Base-by-base conservation (phyloP, 2,113 vertebrate species). In the Lepus americanus region DNA sequence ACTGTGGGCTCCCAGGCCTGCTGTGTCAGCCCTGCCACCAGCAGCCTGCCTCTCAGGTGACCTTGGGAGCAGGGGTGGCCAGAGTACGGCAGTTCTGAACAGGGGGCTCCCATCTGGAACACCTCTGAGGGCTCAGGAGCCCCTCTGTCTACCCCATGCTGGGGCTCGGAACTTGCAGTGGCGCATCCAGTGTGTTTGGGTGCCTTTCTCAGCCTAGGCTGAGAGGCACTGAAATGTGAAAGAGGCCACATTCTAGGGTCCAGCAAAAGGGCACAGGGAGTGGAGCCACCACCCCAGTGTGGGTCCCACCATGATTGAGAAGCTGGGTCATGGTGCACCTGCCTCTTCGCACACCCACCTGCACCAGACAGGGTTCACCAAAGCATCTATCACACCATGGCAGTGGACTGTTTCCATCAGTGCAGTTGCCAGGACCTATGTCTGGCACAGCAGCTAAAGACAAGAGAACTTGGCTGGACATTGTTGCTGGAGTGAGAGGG, bases 171-270 rank as follows among this genome's bases (percentile, higher is more conserved):
- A 7, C 9, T 63, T 6, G 3, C 0, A 5, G 20, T 1, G 3
- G 27, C 13, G 3, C 11, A 0, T 14, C 6, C 9, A 55, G 5
- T 3, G 1, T 33, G 64, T 3, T 6, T 7, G 29, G 31, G 36
- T 16, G 44, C n/a, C 44, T 44, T n/a, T 76, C 27, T 73, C 10
- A 27, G 10, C 55, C 84, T 80, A 29, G 51, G 55, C 39, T 29
- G 16, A 31, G n/a, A 12, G 20, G 27, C 84, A 64, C 44, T n/a
- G 29, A 70, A 29, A 4, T 8, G 23, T 39, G 23, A 25, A 64
- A 78, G 76, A 55, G 78, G 49, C 39, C 67, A 13, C 12, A 25
- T 25, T 27, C 63, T 27, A 69, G 69, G 69, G 12, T 9, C 36
- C 64, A 67, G 23, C 10, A 6, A 74, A 74, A 63, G 29, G 83